These are phyloP conservation scores for Cynocephalus volans DNA, from an alignment of 2,113 vertebrate species.

Conservation along the genomic window DNA sequence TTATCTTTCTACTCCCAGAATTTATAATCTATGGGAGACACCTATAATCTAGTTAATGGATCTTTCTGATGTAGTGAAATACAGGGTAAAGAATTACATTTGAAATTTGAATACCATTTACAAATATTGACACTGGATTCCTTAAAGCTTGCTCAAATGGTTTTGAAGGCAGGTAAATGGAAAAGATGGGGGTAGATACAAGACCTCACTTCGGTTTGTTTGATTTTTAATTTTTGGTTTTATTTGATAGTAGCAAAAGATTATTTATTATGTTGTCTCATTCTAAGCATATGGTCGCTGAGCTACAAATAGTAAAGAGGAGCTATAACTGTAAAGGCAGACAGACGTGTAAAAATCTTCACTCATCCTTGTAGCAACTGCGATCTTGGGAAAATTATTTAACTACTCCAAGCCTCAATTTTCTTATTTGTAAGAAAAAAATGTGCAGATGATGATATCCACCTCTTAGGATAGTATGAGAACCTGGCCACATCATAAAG, in stretches of 20 bases:
- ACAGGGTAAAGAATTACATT: not conserved
- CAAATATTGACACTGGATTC: not conserved
- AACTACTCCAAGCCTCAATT: not conserved
- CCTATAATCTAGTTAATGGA: not conserved
- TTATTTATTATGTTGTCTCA: not conserved
- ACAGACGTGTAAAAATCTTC: not conserved
- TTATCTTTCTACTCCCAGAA: not conserved
- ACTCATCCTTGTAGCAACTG: not conserved
- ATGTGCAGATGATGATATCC: not conserved
- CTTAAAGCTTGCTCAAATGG: not conserved
- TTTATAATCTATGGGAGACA: not conserved
- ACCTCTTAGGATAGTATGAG: not conserved
- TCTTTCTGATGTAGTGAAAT: not conserved
- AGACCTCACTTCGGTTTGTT: not conserved
- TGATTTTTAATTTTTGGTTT: slow-evolving; percentile 24
- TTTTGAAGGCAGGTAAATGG: not conserved
- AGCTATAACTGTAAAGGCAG: not conserved
- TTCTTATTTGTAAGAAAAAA: not conserved
- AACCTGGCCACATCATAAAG: not conserved
- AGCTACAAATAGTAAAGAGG: not conserved
- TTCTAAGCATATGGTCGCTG: not conserved
- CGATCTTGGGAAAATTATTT: not conserved
- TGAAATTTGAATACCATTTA: slow-evolving; percentile 22
- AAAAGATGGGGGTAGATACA: not conserved
- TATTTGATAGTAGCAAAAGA: not conserved